A percentile compares a stretch with the other conserved stretches of the same genome.
Evolutionary conservation across 2,888 invertebrate genomes (phyloP).

Genomic region (Acronicta psi): DNA sequence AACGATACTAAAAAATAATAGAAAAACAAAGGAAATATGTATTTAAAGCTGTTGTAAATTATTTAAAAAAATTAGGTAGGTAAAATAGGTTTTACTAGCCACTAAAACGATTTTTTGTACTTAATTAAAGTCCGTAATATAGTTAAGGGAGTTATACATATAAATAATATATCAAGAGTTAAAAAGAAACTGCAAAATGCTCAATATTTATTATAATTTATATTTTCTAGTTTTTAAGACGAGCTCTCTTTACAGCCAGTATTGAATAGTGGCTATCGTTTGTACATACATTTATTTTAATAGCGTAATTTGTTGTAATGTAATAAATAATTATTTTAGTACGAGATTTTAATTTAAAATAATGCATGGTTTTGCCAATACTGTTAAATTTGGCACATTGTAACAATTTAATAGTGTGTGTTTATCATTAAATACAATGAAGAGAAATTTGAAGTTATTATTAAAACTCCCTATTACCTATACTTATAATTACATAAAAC

Average conservation of each 20-base stretch:
- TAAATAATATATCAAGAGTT: conserved; percentile 6
- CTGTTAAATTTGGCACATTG: conserved; percentile 23
- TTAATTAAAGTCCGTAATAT: not conserved
- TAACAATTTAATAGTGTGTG: conserved; percentile 34
- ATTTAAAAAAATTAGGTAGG: too few relatives aligned
- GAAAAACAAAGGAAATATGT: too few relatives aligned
- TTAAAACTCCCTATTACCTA: not conserved
- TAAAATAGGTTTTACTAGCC: not conserved
- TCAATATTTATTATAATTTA: conserved; percentile 31
- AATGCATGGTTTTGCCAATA: conserved; percentile 12
- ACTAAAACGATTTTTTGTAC: not conserved
- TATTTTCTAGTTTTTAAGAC: conserved; percentile 12
- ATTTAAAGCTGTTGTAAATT: too few relatives aligned
- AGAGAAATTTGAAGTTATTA: conserved; percentile 11
- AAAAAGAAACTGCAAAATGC: conserved; percentile 30
- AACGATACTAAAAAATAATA: not conserved
- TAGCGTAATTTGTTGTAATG: conserved; percentile 27
- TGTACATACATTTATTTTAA: conserved; percentile 39
- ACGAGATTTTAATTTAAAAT: conserved; percentile 29
- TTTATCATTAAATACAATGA: conserved; percentile 46
- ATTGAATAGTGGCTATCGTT: conserved; percentile 56
- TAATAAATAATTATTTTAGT: conserved; percentile 29
- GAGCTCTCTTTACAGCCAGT: conserved; percentile 69
- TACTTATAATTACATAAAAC: too few relatives aligned
- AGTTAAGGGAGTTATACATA: conserved; percentile 9